These are phyloP conservation scores for Epirrita christyi DNA, from an alignment of 2,888 invertebrate species.

Conservation along the genomic window DNA sequence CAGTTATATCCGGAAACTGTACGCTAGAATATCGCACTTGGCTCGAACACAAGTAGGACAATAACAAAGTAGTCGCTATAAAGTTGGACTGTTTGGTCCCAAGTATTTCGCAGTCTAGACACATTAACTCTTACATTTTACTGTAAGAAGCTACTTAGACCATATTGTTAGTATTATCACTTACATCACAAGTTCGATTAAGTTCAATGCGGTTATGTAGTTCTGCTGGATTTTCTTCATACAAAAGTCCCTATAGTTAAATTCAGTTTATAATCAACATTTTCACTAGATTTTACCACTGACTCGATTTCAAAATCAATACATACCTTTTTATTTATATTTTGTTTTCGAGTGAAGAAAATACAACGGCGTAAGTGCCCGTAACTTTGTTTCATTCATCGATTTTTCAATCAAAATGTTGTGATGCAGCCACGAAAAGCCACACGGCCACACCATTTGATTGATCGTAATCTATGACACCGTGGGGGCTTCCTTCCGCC, in stretches of 20 bases:
- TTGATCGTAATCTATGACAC: slow-evolving; percentile 52
- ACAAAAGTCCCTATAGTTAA: too few relatives aligned
- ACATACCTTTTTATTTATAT: not conserved
- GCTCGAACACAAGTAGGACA: slow-evolving; percentile 69
- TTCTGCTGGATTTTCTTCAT: too few relatives aligned
- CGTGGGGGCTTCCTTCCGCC: slow-evolving; percentile 22
- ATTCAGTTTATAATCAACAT: too few relatives aligned
- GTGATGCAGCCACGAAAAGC: slow-evolving; percentile 33
- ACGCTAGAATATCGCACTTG: slow-evolving; percentile 50
- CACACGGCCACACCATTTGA: slow-evolving; percentile 47
- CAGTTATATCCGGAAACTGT: not conserved
- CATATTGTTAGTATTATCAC: slow-evolving; percentile 3
- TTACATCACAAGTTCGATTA: not conserved
- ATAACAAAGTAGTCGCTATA: slow-evolving; percentile 62
- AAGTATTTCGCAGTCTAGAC: slow-evolving; percentile 63
- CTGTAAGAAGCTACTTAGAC: slow-evolving; percentile 11
- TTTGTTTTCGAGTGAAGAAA: not conserved
- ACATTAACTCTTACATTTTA: slow-evolving; percentile 45
- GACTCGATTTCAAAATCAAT: too few relatives aligned
- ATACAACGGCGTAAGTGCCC: not conserved
- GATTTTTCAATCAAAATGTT: slow-evolving; percentile 21
- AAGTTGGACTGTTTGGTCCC: slow-evolving; percentile 61
- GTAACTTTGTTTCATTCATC: slow-evolving; percentile 2
- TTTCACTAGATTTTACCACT: too few relatives aligned
- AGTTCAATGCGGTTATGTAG: not conserved